phyloP scores from a whole-genome alignment of 2,797 vertebrate species.

The Poeciliopsis presidionis region DNA sequence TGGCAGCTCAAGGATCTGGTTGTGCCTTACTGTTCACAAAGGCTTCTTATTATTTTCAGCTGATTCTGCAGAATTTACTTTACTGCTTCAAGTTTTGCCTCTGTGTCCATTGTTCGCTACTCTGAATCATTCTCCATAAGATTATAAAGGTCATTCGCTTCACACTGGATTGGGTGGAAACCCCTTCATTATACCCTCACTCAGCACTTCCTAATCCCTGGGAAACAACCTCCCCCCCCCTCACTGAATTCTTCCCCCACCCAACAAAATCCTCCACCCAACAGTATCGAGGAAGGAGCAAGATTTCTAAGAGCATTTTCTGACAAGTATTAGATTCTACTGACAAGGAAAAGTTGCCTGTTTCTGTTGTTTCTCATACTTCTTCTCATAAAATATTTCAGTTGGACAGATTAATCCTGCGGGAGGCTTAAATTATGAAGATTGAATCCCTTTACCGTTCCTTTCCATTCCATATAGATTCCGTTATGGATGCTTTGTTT shows the following conservation, averaged over 20 bases:
- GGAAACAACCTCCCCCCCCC: constrained; percentile 56
- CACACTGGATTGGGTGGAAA: constrained; percentile 35
- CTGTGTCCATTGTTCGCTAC: constrained; percentile 47
- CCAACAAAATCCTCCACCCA: constrained; percentile 35
- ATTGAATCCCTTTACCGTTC: too few relatives aligned
- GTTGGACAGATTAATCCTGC: too few relatives aligned
- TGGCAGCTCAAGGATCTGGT: constrained; percentile 20
- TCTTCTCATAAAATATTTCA: too few relatives aligned
- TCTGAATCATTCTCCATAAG: constrained; percentile 33
- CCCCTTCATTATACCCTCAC: constrained; percentile 54
- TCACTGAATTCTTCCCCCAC: constrained; percentile 36
- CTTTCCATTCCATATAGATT: too few relatives aligned
- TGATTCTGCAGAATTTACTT: constrained; percentile 14
- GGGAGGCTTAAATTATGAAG: too few relatives aligned
- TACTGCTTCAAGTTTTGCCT: constrained; percentile 14
- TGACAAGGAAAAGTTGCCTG: neutral
- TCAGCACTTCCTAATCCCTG: constrained; percentile 56
- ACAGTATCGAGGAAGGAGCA: constrained; percentile 23
- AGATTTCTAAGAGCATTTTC: neutral
- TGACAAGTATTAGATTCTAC: neutral
- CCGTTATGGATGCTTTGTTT: too few relatives aligned
- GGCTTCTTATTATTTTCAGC: neutral
- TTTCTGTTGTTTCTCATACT: too few relatives aligned
- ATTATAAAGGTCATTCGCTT: constrained; percentile 41
- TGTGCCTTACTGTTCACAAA: neutral